Percentiles rank a stretch among this genome's conserved stretches.
These are phyloP conservation scores for Lophura swinhoii DNA, from an alignment of 2,797 vertebrate genomes.

Conservation along the genomic window DNA sequence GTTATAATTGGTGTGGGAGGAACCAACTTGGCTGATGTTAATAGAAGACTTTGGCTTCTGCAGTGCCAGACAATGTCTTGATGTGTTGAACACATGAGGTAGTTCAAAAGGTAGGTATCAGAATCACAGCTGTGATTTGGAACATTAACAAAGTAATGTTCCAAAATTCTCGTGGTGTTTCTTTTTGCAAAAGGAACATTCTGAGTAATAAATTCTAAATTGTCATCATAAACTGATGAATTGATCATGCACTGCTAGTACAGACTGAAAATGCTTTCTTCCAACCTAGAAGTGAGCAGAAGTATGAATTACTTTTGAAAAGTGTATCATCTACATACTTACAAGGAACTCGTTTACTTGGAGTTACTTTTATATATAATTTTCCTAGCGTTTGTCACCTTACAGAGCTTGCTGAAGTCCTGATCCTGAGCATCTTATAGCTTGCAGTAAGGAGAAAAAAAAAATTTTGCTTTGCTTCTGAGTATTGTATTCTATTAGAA, in stretches of 20 bases:
- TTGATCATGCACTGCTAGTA: background rate
- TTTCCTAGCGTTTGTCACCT: background rate
- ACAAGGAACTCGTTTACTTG: background rate
- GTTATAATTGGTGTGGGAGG: conserved; percentile 12
- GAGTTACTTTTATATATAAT: background rate
- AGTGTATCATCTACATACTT: background rate
- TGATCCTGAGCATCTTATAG: background rate
- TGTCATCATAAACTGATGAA: background rate
- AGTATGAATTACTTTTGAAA: background rate
- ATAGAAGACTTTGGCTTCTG: background rate
- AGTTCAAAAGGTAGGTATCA: conserved; percentile 37
- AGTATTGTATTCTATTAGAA: background rate
- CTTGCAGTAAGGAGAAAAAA: background rate
- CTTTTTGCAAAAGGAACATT: background rate
- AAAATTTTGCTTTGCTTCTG: background rate
- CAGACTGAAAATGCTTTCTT: background rate
- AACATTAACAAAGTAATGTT: background rate
- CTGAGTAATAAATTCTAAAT: background rate
- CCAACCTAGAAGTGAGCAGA: background rate
- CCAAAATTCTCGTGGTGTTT: background rate
- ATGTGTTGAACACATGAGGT: background rate
- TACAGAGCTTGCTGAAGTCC: background rate
- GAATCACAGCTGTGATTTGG: background rate
- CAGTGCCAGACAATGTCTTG: background rate
- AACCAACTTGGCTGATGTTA: conserved; percentile 17